Evolutionary conservation across 2,113 vertebrate genomes (phyloP).

Genomic region (Perca fluviatilis): DNA sequence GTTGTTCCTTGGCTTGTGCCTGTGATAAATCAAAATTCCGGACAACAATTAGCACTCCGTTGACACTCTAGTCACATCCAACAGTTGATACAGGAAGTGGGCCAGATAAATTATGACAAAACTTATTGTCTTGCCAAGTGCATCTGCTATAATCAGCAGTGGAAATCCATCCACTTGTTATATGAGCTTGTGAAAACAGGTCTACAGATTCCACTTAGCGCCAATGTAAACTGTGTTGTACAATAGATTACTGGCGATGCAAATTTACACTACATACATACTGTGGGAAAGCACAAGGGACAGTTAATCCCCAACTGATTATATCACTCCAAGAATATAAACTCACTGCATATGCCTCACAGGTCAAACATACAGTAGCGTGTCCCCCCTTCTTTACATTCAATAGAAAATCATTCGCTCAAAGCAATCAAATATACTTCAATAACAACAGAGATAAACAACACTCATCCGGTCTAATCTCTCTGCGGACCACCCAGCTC

Average conservation of each 20-base stretch:
- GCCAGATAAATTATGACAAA: slow-evolving; percentile 76
- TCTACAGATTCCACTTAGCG: slow-evolving; percentile 53
- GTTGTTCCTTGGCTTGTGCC: slow-evolving; percentile 68
- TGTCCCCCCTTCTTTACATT: slow-evolving; percentile 74
- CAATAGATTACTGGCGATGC: slow-evolving; percentile 49
- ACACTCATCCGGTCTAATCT: slow-evolving; percentile 80
- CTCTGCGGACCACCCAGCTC: slow-evolving; percentile 74
- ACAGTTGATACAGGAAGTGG: slow-evolving; percentile 74
- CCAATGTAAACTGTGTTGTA: slow-evolving; percentile 49
- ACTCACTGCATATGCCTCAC: slow-evolving; percentile 69
- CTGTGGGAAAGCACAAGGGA: slow-evolving; percentile 49
- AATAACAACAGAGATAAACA: slow-evolving; percentile 84
- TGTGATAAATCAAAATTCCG: slow-evolving; percentile 75
- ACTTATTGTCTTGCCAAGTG: slow-evolving; percentile 78
- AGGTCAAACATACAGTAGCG: slow-evolving; percentile 71
- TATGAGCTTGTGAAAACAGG: slow-evolving; percentile 68
- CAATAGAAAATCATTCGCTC: slow-evolving; percentile 75
- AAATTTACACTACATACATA: slow-evolving; percentile 57
- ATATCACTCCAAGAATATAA: slow-evolving; percentile 54
- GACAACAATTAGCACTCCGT: slow-evolving; percentile 79
- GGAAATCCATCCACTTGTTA: slow-evolving; percentile 76
- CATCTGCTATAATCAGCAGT: slow-evolving; percentile 71
- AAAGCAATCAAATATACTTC: slow-evolving; percentile 76
- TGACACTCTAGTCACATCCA: slow-evolving; percentile 76
- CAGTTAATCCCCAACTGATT: slow-evolving; percentile 69